These are phyloP conservation scores for Atopsyche davidsoni DNA, from an alignment of 1,140 invertebrate genomes.

Conservation along the genomic window DNA sequence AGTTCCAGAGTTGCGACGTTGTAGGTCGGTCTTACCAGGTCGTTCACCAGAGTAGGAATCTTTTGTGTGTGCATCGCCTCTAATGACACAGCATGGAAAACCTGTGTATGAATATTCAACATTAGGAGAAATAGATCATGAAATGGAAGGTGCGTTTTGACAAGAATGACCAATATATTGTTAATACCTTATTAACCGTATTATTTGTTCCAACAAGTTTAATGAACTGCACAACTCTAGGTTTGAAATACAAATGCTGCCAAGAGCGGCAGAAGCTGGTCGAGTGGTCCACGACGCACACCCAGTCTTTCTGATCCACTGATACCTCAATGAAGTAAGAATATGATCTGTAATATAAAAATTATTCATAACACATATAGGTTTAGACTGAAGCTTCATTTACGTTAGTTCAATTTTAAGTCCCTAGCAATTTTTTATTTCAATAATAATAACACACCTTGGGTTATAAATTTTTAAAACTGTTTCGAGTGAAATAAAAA, in stretches of 20 bases:
- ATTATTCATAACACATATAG: too few species aligned
- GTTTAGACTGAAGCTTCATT: too few species aligned
- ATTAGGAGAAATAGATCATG: neutral
- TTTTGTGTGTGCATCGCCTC: conserved; percentile 81
- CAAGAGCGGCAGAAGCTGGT: conserved; percentile 90
- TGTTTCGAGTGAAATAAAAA: too few species aligned
- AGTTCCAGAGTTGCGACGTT: conserved; percentile 89
- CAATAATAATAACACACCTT: too few species aligned
- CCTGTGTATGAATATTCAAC: conserved; percentile 43
- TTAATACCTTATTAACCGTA: conserved; percentile 79
- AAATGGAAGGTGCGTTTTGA: neutral
- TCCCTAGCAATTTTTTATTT: too few species aligned
- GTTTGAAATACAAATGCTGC: conserved; percentile 91
- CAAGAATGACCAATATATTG: conserved; percentile 4
- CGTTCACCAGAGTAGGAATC: conserved; percentile 68
- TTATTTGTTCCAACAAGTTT: conserved; percentile 91
- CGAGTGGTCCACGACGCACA: conserved; percentile 85
- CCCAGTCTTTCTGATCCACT: conserved; percentile 94
- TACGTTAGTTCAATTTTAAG: too few species aligned
- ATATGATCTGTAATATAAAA: conserved; percentile 64
- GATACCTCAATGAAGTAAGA: conserved; percentile 96
- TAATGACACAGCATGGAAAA: conserved; percentile 90
- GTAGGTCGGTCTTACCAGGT: conserved; percentile 74
- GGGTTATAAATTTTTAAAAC: too few species aligned
- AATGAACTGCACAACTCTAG: conserved; percentile 84